Conservation (phyloP, 2,888 invertebrate species). For the Schizaphis graminum region DNA sequence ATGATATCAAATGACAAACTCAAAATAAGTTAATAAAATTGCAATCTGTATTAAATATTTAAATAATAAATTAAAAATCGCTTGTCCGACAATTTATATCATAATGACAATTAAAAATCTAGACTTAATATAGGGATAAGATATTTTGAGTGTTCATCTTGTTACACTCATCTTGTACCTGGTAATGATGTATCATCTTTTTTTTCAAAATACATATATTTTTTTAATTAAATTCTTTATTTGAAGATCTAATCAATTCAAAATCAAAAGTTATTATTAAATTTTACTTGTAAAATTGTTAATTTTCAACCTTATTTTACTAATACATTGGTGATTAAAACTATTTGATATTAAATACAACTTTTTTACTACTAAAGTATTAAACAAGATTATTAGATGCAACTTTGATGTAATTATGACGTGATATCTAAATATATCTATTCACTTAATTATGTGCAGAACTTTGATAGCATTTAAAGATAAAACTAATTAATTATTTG, state of each 20-base stretch:
- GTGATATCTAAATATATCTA: background rate
- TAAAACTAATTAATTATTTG: background rate
- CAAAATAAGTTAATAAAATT: background rate
- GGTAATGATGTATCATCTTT: background rate
- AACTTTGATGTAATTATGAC: background rate
- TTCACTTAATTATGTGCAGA: background rate
- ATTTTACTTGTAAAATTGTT: background rate
- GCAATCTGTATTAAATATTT: background rate
- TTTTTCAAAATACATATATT: background rate
- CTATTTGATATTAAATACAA: background rate
- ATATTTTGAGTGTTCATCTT: background rate
- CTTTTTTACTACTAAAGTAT: background rate
- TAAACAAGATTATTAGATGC: background rate
- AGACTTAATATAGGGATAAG: background rate
- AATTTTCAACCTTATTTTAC: background rate
- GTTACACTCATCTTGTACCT: background rate
- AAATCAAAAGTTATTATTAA: background rate
- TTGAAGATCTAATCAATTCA: background rate
- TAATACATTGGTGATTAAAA: background rate
- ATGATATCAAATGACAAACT: background rate
- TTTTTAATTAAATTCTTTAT: background rate
- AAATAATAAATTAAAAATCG: background rate
- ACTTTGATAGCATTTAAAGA: background rate
- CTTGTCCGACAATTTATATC: background rate
- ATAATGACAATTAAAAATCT: background rate